phyloP scores from a whole-genome alignment of 2,888 invertebrate genomes.

The Cristatella mucedo region DNA sequence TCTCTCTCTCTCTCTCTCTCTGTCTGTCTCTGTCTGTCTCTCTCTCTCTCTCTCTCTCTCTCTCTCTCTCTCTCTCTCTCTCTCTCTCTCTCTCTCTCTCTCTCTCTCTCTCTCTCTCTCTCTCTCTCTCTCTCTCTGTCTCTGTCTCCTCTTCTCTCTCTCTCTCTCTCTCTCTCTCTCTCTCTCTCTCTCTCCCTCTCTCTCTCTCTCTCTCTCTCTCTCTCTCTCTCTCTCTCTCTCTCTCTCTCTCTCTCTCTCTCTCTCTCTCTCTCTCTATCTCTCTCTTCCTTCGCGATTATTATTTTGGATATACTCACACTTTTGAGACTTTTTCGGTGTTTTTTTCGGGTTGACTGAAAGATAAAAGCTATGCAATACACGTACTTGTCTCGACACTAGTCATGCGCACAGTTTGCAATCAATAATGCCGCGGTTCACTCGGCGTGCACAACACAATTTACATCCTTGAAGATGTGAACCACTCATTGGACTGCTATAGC shows the following conservation, averaged over 20 bases:
- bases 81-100: neutral
- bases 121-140: neutral
- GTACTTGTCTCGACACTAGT: no score
- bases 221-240: constrained; percentile 4
- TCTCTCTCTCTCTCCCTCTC: constrained; percentile 3
- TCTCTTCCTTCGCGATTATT: no score
- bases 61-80: constrained; percentile 1
- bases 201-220: constrained; percentile 3
- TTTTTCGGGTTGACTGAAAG: no score
- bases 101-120: neutral
- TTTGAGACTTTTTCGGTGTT: neutral
- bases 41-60: neutral
- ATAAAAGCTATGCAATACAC: no score
- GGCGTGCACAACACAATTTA: no score
- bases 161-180: constrained; percentile 1
- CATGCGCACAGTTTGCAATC: no score
- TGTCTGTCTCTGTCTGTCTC: neutral
- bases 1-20: neutral
- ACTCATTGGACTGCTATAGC: no score
- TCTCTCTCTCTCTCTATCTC: constrained; percentile 4
- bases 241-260: no score
- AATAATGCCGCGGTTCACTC: no score
- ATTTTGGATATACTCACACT: no score
- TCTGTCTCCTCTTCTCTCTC: neutral
- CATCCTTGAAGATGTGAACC: no score